Percentiles rank a stretch among this genome's conserved stretches.
These are phyloP conservation scores for Littorina saxatilis DNA, from an alignment of 1,140 invertebrate species.

Conservation along the genomic window DNA sequence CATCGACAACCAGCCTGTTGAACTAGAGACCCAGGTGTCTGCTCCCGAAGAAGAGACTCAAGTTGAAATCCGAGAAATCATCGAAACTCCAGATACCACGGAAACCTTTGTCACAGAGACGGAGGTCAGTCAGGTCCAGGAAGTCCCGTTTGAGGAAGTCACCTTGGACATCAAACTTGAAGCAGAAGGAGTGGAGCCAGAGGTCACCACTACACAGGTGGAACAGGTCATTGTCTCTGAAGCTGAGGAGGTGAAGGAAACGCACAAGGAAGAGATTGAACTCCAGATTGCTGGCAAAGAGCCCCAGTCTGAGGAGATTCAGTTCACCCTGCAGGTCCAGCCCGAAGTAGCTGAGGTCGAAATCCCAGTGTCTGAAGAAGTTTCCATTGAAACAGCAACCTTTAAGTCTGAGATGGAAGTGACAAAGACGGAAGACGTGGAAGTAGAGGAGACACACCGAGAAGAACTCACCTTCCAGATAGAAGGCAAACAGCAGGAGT, in stretches of 20 bases:
- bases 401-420: slow-evolving; percentile 46
- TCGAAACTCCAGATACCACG: slow-evolving; percentile 11
- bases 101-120: slow-evolving; percentile 32
- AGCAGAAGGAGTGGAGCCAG: slow-evolving; percentile 52
- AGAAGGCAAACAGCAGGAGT: slow-evolving; percentile 47
- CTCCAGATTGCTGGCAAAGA: slow-evolving; percentile 59
- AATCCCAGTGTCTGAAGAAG: slow-evolving; percentile 36
- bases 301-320: slow-evolving; percentile 57
- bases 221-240: slow-evolving; percentile 46
- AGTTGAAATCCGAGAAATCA: slow-evolving; percentile 43
- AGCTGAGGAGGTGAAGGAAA: slow-evolving; percentile 54
- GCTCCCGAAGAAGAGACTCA: slow-evolving; percentile 51
- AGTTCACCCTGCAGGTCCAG: slow-evolving; percentile 58
- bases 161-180: slow-evolving; percentile 56
- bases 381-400: slow-evolving; percentile 34
- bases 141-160: slow-evolving; percentile 49
- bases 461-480: slow-evolving; percentile 61
- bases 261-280: slow-evolving; percentile 63
- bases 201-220: slow-evolving; percentile 45
- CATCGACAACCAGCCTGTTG: slow-evolving; percentile 38
- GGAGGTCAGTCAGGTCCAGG: slow-evolving; percentile 31
- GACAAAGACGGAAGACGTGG: slow-evolving; percentile 19
- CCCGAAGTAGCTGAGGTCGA: slow-evolving; percentile 43
- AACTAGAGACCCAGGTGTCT: slow-evolving; percentile 49
- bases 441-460: slow-evolving; percentile 45